phyloP scores from a whole-genome alignment of 1,140 invertebrate species.

The Colletes latitarsis region DNA sequence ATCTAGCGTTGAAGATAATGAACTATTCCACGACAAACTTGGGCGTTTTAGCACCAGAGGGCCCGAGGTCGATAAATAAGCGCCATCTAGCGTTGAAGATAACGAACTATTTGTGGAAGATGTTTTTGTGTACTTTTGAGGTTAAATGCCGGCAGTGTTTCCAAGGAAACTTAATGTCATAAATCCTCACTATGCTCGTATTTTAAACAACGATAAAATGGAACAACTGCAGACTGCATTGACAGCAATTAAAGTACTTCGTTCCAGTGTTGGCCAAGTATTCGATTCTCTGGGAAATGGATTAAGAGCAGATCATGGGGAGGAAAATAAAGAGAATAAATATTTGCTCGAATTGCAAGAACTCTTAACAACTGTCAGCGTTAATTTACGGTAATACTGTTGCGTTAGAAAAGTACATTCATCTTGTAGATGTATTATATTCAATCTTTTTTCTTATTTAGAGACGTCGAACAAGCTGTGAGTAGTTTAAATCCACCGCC shows the following conservation, averaged over 20 bases:
- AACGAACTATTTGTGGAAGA: too few relatives aligned
- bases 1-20: too few relatives aligned
- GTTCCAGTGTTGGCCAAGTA: slow-evolving; percentile 90
- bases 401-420: background rate
- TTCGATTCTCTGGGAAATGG: slow-evolving; percentile 91
- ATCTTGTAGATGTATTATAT: background rate
- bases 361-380: slow-evolving; percentile 87
- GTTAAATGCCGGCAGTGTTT: background rate
- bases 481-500: slow-evolving; percentile 86
- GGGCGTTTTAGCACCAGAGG: too few relatives aligned
- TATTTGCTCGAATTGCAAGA: slow-evolving; percentile 91
- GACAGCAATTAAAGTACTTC: slow-evolving; percentile 87
- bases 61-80: too few relatives aligned
- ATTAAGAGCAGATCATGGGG: slow-evolving; percentile 87
- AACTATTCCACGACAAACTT: too few relatives aligned
- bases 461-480: slow-evolving; percentile 90
- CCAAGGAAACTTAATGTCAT: background rate
- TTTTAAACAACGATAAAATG: slow-evolving; percentile 69
- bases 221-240: slow-evolving; percentile 89
- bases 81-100: too few relatives aligned
- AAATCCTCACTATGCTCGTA: background rate
- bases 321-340: slow-evolving; percentile 89
- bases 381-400: slow-evolving; percentile 84
- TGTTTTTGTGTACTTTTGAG: background rate
- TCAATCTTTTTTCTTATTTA: slow-evolving; percentile 69